A percentile compares a stretch with the other conserved stretches of the same genome.
phyloP scores from a whole-genome alignment of 2,797 vertebrate genomes.

The Manis pentadactyla region DNA sequence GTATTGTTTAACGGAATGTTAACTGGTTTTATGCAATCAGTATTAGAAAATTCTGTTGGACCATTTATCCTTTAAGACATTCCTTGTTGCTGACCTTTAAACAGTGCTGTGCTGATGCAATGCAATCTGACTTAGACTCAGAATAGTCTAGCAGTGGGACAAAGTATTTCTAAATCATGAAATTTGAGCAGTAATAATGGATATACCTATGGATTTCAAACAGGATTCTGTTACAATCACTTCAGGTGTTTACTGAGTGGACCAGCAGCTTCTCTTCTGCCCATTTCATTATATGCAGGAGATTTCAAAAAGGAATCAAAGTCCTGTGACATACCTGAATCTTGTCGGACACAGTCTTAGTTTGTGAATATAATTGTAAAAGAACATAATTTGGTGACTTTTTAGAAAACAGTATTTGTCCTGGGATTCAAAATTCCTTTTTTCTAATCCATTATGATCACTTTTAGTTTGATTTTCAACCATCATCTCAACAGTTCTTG shows the following conservation, averaged over 20 bases:
- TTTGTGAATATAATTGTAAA: slow-evolving; percentile 57
- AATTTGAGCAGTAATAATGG: not conserved
- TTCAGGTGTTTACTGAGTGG: not conserved
- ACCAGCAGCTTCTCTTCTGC: not conserved
- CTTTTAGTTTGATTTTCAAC: slow-evolving; percentile 12
- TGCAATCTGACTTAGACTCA: not conserved
- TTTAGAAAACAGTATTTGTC: slow-evolving; percentile 33
- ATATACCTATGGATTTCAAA: slow-evolving; percentile 20
- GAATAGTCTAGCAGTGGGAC: not conserved
- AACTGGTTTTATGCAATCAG: not conserved
- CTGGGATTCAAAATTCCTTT: slow-evolving; percentile 10
- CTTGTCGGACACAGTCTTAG: not conserved
- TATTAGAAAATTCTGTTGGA: not conserved
- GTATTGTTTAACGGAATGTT: not conserved
- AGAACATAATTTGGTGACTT: slow-evolving; percentile 41
- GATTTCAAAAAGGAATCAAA: slow-evolving; percentile 19
- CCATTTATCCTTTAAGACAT: not conserved
- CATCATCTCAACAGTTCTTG: slow-evolving; percentile 20
- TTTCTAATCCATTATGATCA: slow-evolving; percentile 5
- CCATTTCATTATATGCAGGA: not conserved
- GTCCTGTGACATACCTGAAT: slow-evolving; percentile 2
- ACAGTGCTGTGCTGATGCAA: not conserved
- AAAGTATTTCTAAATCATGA: slow-evolving; percentile 18
- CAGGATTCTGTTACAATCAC: not conserved
- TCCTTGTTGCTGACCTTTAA: not conserved